Conservation (phyloP, 2,797 vertebrate species). For the Sylvia borin region DNA sequence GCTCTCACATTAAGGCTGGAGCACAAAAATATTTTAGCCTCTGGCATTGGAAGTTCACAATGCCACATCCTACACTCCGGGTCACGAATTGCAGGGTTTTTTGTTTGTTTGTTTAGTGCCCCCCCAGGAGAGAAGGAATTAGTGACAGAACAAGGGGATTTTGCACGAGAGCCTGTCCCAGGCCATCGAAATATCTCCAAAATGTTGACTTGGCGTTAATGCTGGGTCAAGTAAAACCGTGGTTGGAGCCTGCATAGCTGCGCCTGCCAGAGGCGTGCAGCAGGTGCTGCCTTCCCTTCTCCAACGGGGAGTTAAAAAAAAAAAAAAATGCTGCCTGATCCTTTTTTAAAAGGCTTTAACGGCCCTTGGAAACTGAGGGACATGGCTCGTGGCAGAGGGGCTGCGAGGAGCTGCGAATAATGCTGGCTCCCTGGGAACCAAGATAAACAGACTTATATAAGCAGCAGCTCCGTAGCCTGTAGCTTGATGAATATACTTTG, state of each 20-base stretch:
- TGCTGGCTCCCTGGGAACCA: conserved; percentile 34
- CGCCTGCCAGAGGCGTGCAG: conserved; percentile 31
- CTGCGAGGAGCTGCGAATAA: conserved; percentile 10
- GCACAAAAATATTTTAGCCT: conserved; percentile 78
- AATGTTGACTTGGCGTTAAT: conserved; percentile 49
- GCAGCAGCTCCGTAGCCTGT: conserved; percentile 27
- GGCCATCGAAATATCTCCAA: background rate
- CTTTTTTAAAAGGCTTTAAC: conserved; percentile 58
- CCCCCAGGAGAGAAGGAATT: conserved; percentile 19
- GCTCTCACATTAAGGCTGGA: conserved; percentile 70
- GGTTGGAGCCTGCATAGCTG: conserved; percentile 9
- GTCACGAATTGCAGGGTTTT: conserved; percentile 59
- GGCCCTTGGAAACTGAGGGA: conserved; percentile 33
- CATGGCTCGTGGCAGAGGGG: conserved; percentile 3
- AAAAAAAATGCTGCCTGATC: conserved; percentile 3
- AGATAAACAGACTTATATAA: conserved; percentile 58
- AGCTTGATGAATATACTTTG: conserved; percentile 56
- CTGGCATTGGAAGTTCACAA: conserved; percentile 74
- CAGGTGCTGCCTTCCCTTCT: conserved; percentile 57
- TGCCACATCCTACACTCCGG: conserved; percentile 63
- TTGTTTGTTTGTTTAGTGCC: conserved; percentile 48
- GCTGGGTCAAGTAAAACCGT: conserved; percentile 29
- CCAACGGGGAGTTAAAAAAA: background rate
- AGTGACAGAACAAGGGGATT: background rate
- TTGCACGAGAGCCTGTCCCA: background rate